Evolutionary conservation across 1,140 invertebrate genomes (phyloP).

Genomic region (Hormaphis cornu): DNA sequence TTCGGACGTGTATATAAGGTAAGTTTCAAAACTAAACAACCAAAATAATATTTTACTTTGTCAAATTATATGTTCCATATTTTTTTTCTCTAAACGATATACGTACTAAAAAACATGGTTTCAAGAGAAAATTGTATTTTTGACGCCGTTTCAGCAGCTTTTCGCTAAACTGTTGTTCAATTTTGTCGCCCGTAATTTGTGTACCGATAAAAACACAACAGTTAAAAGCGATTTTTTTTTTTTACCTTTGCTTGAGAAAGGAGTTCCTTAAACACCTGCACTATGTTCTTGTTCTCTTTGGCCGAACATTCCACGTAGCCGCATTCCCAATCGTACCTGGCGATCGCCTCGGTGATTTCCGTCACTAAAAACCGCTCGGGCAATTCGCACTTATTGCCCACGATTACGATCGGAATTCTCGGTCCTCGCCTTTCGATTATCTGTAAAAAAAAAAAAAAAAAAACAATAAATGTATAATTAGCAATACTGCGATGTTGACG

Average conservation of each 20-base stretch:
- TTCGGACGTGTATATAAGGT: no score
- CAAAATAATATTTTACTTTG: no score
- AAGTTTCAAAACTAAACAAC: no score
- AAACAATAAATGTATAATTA: background rate
- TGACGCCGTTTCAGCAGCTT: no score
- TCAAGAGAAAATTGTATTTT: no score
- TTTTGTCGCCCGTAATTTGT: no score
- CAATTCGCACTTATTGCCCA: slow-evolving; percentile 50
- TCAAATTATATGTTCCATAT: no score
- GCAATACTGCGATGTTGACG: no score
- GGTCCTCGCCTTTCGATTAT: slow-evolving; percentile 39
- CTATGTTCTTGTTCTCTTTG: slow-evolving; percentile 45
- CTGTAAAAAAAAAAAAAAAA: slow-evolving; percentile 35
- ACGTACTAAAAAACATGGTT: no score
- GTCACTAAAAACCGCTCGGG: slow-evolving; percentile 38
- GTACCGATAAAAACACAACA: no score
- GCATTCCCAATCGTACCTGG: slow-evolving; percentile 48
- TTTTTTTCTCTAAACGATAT: no score
- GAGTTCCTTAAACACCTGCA: slow-evolving; percentile 44
- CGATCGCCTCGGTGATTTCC: slow-evolving; percentile 45
- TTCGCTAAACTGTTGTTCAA: no score
- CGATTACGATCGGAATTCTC: slow-evolving; percentile 47
- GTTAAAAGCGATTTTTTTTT: background rate
- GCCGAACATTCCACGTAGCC: slow-evolving; percentile 51
- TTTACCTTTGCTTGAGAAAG: slow-evolving; percentile 47